Base-by-base conservation (phyloP, 1,140 invertebrate genomes). In the Mercenaria mercenaria region DNA sequence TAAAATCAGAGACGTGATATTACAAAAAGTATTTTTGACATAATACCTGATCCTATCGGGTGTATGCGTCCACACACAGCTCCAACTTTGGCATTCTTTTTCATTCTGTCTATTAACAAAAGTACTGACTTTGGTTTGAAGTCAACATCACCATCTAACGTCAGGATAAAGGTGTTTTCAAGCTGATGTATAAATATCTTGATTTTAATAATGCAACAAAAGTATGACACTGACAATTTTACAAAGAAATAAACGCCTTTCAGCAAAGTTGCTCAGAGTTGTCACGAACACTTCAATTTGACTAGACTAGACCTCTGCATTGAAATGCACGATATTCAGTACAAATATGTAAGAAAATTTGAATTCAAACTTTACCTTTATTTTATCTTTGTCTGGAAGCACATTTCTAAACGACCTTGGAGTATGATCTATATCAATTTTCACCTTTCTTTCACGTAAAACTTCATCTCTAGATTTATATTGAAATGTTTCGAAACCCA, bases 1-100 rank as follows among this genome's bases (percentile, higher is more conserved):
- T n/a, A n/a, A n/a, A n/a, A n/a, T n/a, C n/a, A n/a, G n/a, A n/a
- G n/a, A n/a, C n/a, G n/a, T n/a, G n/a, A n/a, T n/a, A n/a, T n/a
- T n/a, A n/a, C n/a, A n/a, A n/a, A n/a, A n/a, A n/a, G n/a, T n/a
- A n/a, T n/a, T n/a, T n/a, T n/a, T n/a, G n/a, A n/a, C n/a, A n/a
- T n/a, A n/a, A n/a, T 96, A 97, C 98, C 98, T 64, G 98, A 98
- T 29, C 99, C 99, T 80, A 99, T 98, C 0, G 99, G 99, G 97
- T 99, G 99, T 96, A 99, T 99, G 92, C 99, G 97, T 52, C 99
- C 99, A 96, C 99, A 99, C 89, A 99, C 99, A 59, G 99, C 99
- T 26, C 99, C 99, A 11, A 99, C 96, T 96, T 99, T 99, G 92
- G 98, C 97, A 95, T 99, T 99, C 95, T 99, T 99, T 95, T 99